These are phyloP conservation scores for Synergus itoensis DNA, from an alignment of 2,888 invertebrate genomes.

Conservation along the genomic window DNA sequence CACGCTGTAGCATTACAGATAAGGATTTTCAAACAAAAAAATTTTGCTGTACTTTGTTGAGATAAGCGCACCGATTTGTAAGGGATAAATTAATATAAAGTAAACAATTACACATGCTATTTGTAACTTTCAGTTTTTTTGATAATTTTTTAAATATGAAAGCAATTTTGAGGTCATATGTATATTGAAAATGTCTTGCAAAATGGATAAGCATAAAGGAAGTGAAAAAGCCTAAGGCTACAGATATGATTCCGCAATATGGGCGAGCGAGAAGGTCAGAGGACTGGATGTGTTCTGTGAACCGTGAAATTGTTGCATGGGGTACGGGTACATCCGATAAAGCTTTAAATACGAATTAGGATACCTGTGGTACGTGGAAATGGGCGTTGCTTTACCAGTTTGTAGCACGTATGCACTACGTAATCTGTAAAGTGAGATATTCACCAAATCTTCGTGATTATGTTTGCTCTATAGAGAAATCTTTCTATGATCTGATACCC, in stretches of 20 bases:
- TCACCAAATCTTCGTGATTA: slow-evolving; percentile 5
- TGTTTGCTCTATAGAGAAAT: not conserved
- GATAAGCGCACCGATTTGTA: too few species aligned
- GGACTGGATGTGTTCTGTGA: slow-evolving; percentile 65
- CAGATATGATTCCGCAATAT: slow-evolving; percentile 54
- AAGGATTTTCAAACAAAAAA: slow-evolving; percentile 12
- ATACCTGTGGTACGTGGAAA: slow-evolving; percentile 56
- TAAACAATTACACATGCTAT: too few species aligned
- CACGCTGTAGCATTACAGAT: not conserved
- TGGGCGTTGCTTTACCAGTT: slow-evolving; percentile 30
- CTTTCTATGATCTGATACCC: not conserved
- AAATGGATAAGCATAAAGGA: not conserved
- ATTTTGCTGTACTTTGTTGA: too few species aligned
- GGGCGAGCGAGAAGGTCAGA: slow-evolving; percentile 48
- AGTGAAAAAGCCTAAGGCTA: slow-evolving; percentile 31
- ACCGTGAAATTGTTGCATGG: slow-evolving; percentile 73
- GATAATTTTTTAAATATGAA: not conserved
- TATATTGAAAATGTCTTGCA: not conserved
- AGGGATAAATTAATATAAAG: too few species aligned
- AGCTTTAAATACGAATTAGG: slow-evolving; percentile 76
- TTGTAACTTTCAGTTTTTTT: not conserved
- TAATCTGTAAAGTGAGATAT: slow-evolving; percentile 29
- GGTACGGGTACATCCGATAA: slow-evolving; percentile 67
- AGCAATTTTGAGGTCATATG: not conserved
- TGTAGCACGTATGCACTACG: not conserved